A percentile compares a stretch with the other conserved stretches of the same genome.
These are phyloP conservation scores for Drosophila hamatofila DNA, from an alignment of 2,888 invertebrate genomes.

Conservation along the genomic window DNA sequence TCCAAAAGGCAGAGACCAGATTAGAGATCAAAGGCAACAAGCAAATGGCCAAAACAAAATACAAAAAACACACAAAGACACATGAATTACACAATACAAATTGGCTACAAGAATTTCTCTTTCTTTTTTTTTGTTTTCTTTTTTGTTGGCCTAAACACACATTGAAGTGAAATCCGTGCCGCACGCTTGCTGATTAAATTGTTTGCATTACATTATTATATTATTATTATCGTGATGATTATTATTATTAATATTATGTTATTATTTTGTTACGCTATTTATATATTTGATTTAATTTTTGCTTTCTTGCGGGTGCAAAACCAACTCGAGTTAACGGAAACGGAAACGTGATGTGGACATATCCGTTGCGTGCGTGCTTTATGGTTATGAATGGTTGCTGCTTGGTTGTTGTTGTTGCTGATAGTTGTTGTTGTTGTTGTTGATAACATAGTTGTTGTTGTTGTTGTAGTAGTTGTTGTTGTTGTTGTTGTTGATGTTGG, in stretches of 20 bases:
- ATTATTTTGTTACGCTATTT: conserved; percentile 1
- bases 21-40: conserved; percentile 26
- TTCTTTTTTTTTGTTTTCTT: background rate
- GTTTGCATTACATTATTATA: conserved; percentile 2
- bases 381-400: conserved; percentile 57
- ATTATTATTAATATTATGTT: conserved; percentile 3
- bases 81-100: conserved; percentile 64
- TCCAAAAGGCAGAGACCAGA: conserved; percentile 25
- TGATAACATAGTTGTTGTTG: conserved; percentile 12
- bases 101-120: conserved; percentile 45
- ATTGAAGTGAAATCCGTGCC: conserved; percentile 43
- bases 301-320: conserved; percentile 33
- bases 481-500: conserved; percentile 25
- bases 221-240: conserved; percentile 1
- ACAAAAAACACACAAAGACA: conserved; percentile 37
- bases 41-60: conserved; percentile 24
- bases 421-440: conserved; percentile 37
- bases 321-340: conserved; percentile 47
- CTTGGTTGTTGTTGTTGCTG: conserved; percentile 25
- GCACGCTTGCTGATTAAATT: conserved; percentile 23
- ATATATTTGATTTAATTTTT: no score
- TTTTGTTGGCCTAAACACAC: conserved; percentile 35
- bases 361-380: conserved; percentile 61
- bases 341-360: conserved; percentile 48
- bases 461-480: conserved; percentile 7